Base-by-base conservation (phyloP, 2,797 vertebrate genomes). In the Falco cherrug region DNA sequence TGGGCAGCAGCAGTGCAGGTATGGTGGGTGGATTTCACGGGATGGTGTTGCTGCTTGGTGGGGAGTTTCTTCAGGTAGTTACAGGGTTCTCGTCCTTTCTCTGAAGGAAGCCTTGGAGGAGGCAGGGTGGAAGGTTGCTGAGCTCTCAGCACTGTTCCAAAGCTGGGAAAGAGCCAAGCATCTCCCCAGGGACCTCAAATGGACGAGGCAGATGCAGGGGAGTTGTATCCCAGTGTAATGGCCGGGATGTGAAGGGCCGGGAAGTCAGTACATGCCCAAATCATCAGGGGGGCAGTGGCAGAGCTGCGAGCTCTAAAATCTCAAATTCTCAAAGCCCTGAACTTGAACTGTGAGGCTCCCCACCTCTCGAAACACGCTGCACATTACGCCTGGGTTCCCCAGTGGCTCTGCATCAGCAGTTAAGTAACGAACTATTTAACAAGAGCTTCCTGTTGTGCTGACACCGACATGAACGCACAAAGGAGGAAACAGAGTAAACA, bases 401-500 rank as follows among this genome's bases (percentile, higher is more conserved):
- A 1, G 45, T 28, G 41, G 35, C 70, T 84, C 80, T 47, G 79
- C 81, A 48, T 51, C 84, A 85, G 87, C 91, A 90, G 61, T 78
- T 80, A 50, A 85, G 94, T 85, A 87, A 89, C 75, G 61, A 91
- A 91, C 65, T 84, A n/a, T 76, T 92, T 60, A 93, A 92, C 91
- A 45, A 69, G 94, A 93, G 92, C 91, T 97, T 97, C 93, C 93
- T 97, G 95, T 90, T 92, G 76, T 95, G 95, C 94, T 74, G 89
- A 84, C 87, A 74, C 77, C 84, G 31, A n/a, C 80, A 15, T 13
- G 63, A 48, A 33, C 1, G 2, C 69, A 48, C 87, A 59, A 68
- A 92, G 90, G 88, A 92, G 95, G 83, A 64, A 81, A 79, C 0
- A 2, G 80, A 80, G 93, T 71, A 59, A 92, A 87, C 91, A 60